Conservation (phyloP, 2,888 invertebrate species). For the Stenchaetothrips biformis region DNA sequence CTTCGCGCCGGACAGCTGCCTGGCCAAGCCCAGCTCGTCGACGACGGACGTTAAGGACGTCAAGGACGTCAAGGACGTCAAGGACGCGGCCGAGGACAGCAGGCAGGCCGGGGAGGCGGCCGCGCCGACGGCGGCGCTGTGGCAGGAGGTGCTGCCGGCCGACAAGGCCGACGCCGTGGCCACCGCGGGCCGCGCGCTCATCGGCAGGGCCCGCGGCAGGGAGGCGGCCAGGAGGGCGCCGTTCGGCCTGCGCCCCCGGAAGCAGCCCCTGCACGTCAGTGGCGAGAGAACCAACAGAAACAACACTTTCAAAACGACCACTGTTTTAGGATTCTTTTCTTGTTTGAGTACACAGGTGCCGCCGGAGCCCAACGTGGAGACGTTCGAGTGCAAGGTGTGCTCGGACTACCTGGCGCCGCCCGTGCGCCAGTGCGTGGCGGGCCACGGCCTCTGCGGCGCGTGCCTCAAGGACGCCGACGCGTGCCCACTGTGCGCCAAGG, state of each 20-base stretch:
- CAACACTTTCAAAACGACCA: too few relatives aligned
- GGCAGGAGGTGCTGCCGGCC: neutral
- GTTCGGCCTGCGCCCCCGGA: neutral
- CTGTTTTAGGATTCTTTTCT: too few relatives aligned
- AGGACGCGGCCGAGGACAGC: neutral
- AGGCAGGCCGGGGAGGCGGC: too few relatives aligned
- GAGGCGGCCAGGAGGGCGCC: neutral
- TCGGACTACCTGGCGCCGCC: slow-evolving; percentile 6
- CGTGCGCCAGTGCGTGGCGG: neutral
- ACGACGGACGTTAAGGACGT: neutral
- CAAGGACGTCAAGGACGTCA: neutral
- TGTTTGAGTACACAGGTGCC: neutral
- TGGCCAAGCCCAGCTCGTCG: neutral
- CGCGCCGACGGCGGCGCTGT: too few relatives aligned
- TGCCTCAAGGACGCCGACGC: neutral
- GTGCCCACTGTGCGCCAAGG: neutral
- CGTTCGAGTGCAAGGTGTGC: slow-evolving; percentile 2
- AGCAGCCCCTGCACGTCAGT: neutral
- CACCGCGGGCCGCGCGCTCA: neutral
- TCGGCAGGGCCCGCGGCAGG: neutral
- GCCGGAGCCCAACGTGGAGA: slow-evolving; percentile 7
- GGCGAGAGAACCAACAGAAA: too few relatives aligned
- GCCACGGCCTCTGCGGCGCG: neutral
- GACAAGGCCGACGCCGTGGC: slow-evolving; percentile 5
- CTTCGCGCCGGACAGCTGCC: neutral